Evolutionary conservation across 1,140 invertebrate genomes (phyloP).

Genomic region (Oryctes rhinoceros): DNA sequence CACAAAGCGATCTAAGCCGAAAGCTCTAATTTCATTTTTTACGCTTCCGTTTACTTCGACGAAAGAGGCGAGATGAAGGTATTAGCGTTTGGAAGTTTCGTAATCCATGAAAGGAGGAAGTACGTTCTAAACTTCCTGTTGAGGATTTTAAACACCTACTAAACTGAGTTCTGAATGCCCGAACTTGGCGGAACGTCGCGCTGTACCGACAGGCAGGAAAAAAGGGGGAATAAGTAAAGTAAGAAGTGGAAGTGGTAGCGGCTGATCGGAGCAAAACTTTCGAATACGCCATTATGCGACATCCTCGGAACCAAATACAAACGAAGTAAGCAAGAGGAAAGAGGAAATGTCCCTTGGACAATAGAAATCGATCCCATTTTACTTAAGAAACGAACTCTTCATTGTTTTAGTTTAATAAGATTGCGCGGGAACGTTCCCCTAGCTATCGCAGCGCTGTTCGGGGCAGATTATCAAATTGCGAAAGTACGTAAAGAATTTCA

Average conservation of each 20-base stretch:
- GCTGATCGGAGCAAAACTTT: neutral
- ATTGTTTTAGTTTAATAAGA: too few species aligned
- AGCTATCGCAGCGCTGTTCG: too few species aligned
- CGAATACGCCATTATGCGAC: neutral
- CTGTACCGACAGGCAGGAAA: neutral
- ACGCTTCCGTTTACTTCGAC: neutral
- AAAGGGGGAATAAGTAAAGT: neutral
- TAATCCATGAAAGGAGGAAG: neutral
- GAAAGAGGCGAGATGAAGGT: neutral
- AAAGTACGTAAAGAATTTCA: too few species aligned
- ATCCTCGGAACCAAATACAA: neutral
- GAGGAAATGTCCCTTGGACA: neutral
- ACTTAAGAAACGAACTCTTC: neutral
- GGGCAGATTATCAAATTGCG: too few species aligned
- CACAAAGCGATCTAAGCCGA: neutral
- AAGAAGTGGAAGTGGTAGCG: slow-evolving; percentile 12
- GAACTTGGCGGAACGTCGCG: neutral
- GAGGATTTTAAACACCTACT: slow-evolving; percentile 40
- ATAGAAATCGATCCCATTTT: neutral
- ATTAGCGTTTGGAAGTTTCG: neutral
- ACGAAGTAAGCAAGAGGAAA: neutral
- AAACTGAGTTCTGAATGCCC: slow-evolving; percentile 36
- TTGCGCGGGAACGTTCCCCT: too few species aligned
- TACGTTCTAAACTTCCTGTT: slow-evolving; percentile 36
- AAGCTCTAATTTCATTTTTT: slow-evolving; percentile 16